These are phyloP conservation scores for Drosophila kuntzei DNA, from an alignment of 2,888 invertebrate species.

Conservation along the genomic window DNA sequence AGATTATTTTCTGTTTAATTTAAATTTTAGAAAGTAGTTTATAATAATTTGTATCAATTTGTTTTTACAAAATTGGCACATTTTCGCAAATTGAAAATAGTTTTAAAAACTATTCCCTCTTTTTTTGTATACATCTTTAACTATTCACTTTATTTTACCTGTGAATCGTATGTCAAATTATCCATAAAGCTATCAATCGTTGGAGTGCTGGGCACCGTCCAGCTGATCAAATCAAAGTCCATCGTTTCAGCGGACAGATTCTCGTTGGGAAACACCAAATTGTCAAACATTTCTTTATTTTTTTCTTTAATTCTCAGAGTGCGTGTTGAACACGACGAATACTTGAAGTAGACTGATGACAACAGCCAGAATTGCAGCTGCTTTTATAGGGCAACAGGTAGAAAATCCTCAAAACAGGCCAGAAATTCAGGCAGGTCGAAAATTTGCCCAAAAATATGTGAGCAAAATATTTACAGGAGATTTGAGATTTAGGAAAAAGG, in stretches of 20 bases:
- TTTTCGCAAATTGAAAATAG: no score
- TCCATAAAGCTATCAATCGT: conserved; percentile 39
- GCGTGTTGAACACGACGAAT: conserved; percentile 67
- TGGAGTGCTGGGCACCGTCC: conserved; percentile 46
- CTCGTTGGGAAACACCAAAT: conserved; percentile 67
- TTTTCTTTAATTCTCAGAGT: background rate
- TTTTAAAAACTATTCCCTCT: no score
- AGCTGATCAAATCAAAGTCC: conserved; percentile 72
- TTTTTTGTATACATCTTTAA: no score
- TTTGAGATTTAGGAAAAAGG: conserved; percentile 40
- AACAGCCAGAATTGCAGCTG: background rate
- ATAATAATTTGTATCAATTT: background rate
- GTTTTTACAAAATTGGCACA: no score
- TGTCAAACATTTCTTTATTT: conserved; percentile 66
- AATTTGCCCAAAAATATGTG: background rate
- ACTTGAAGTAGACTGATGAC: conserved; percentile 66
- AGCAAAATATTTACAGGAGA: conserved; percentile 51
- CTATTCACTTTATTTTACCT: conserved; percentile 40
- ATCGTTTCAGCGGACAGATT: conserved; percentile 67
- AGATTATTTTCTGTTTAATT: no score
- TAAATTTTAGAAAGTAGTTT: background rate
- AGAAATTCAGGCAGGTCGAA: background rate
- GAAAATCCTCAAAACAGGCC: background rate
- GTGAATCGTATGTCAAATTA: conserved; percentile 28
- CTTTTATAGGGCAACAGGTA: conserved; percentile 64